These are phyloP conservation scores for Caenorhabditis sp. DNA, from an alignment of 2,888 invertebrate species.

Conservation along the genomic window DNA sequence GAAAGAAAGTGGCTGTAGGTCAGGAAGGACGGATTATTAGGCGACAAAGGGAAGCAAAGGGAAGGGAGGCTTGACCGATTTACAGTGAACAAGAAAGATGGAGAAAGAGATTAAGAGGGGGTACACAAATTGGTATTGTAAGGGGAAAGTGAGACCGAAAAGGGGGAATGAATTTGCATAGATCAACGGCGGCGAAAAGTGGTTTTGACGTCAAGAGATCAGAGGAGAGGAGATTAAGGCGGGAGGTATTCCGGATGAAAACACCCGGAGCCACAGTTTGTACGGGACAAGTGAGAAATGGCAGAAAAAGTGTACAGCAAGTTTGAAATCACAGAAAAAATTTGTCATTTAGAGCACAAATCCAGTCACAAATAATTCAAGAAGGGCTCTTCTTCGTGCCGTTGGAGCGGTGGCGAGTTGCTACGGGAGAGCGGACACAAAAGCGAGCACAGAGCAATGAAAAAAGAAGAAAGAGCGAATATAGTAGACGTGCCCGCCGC, in stretches of 20 bases:
- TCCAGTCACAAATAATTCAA: slow-evolving; percentile 44
- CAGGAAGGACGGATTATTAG: slow-evolving; percentile 39
- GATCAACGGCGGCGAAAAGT: slow-evolving; percentile 17
- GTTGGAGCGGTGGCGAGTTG: slow-evolving; percentile 34
- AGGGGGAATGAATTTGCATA: slow-evolving; percentile 50
- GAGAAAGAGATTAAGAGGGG: slow-evolving; percentile 19
- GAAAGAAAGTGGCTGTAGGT: slow-evolving; percentile 3
- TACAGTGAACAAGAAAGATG: slow-evolving; percentile 19
- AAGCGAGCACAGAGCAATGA: slow-evolving; percentile 16
- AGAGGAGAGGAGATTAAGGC: slow-evolving; percentile 5
- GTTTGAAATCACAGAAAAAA: slow-evolving; percentile 28
- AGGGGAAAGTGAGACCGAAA: slow-evolving; percentile 45
- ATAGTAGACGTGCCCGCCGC: too few species aligned
- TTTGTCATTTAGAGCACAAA: slow-evolving; percentile 18
- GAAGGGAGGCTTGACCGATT: slow-evolving; percentile 28
- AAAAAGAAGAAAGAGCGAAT: slow-evolving; percentile 11
- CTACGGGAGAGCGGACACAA: slow-evolving; percentile 31
- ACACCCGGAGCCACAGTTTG: too few species aligned
- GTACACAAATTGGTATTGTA: not conserved
- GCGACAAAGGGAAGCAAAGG: slow-evolving; percentile 38
- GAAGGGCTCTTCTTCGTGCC: slow-evolving; percentile 1
- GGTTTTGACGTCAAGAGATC: slow-evolving; percentile 42
- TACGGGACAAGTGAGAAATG: too few species aligned
- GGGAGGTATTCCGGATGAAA: too few species aligned
- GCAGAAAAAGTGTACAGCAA: slow-evolving; percentile 1